Evolutionary conservation across 2,113 vertebrate species (phyloP).

Genomic region (Microcebus lehilahytsara): DNA sequence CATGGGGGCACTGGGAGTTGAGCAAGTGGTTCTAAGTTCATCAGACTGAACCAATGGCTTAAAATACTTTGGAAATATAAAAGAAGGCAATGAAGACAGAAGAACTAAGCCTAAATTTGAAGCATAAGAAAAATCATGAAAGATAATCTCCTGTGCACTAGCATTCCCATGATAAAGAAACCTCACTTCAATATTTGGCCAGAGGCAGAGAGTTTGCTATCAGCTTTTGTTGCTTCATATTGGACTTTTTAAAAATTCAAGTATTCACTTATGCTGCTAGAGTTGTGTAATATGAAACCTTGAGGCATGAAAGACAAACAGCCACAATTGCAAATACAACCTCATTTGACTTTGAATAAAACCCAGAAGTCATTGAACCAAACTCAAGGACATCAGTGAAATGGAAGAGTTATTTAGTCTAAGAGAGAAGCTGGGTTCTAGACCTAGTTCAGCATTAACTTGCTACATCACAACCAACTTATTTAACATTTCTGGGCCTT

Average conservation of each 20-base stretch:
- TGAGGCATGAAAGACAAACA: background rate
- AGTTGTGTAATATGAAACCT: background rate
- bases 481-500: background rate
- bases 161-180: background rate
- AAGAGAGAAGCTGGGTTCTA: background rate
- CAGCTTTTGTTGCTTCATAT: background rate
- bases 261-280: background rate
- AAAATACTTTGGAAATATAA: conserved; percentile 6
- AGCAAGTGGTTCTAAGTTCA: background rate
- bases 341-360: conserved; percentile 14
- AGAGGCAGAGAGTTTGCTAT: background rate
- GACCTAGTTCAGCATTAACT: background rate
- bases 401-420: background rate
- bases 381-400: background rate
- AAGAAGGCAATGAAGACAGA: background rate
- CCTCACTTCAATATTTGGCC: background rate
- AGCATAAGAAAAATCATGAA: background rate
- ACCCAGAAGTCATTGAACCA: background rate
- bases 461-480: background rate
- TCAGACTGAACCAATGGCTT: background rate
- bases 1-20: background rate
- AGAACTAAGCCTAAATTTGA: background rate
- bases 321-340: background rate
- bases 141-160: background rate
- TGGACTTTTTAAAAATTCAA: background rate